Conservation (phyloP, 2,797 vertebrate genomes). For the Ceryle rudis region DNA sequence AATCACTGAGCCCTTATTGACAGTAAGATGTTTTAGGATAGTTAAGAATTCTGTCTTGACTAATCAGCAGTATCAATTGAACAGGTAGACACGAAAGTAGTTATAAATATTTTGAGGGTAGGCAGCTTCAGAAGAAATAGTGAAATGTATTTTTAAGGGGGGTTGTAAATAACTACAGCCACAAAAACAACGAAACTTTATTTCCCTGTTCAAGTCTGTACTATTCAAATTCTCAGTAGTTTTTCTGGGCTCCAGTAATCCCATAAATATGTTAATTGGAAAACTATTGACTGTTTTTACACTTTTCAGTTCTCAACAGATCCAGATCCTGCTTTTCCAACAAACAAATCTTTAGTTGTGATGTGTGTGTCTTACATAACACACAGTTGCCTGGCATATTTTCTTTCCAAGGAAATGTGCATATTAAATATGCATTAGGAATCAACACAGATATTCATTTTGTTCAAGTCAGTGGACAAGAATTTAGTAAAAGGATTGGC, state of each 20-base stretch:
- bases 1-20: background rate
- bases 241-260: background rate
- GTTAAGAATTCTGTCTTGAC: background rate
- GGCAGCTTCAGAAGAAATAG: background rate
- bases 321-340: background rate
- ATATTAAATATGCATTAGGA: background rate
- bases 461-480: background rate
- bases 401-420: background rate
- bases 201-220: background rate
- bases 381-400: background rate
- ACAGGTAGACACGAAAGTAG: background rate
- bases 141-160: background rate
- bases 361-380: background rate
- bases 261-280: constrained; percentile 27
- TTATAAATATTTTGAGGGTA: background rate
- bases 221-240: background rate
- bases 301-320: background rate
- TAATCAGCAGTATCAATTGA: background rate
- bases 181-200: background rate
- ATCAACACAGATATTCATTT: background rate
- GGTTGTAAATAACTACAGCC: background rate
- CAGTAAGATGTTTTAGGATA: background rate
- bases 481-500: background rate
- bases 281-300: background rate
- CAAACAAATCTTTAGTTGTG: background rate